Percentiles rank a stretch among this genome's conserved stretches.
phyloP scores from a whole-genome alignment of 2,888 invertebrate genomes.

The Polymixis flavicincta region DNA sequence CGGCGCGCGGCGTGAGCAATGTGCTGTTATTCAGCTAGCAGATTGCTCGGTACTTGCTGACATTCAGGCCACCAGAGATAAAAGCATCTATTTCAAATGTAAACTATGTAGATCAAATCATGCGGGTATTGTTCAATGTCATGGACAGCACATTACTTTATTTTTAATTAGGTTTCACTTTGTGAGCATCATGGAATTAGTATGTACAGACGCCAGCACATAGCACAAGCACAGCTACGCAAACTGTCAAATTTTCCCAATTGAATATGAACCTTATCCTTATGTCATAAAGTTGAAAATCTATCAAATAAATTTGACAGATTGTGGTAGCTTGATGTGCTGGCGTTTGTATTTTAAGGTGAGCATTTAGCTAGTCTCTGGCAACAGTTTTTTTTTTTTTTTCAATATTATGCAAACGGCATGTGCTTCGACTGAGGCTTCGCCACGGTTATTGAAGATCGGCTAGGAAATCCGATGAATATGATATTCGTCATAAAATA shows the following conservation, averaged over 20 bases:
- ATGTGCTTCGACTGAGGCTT: neutral
- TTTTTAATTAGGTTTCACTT: neutral
- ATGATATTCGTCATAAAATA: no score
- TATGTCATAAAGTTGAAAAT: no score
- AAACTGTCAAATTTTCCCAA: no score
- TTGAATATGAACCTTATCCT: no score
- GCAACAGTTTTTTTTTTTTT: neutral
- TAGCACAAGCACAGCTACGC: no score
- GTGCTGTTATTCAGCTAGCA: neutral
- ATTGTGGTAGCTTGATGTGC: no score
- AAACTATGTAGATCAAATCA: slow-evolving; percentile 32
- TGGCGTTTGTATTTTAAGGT: no score
- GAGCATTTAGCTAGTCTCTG: no score
- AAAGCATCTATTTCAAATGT: slow-evolving; percentile 14
- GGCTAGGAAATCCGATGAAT: no score
- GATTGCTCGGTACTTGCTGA: neutral
- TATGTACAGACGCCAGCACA: no score
- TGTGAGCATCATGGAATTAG: neutral
- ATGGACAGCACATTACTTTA: slow-evolving; percentile 13
- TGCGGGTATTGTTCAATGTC: slow-evolving; percentile 43
- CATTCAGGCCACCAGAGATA: slow-evolving; percentile 39
- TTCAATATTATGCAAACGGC: neutral
- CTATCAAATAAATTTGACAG: no score
- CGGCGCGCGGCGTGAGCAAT: neutral
- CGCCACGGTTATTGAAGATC: no score